A percentile compares a stretch with the other conserved stretches of the same genome.
These are phyloP conservation scores for Intellagama lesueurii DNA, from an alignment of 2,797 vertebrate genomes.

Conservation along the genomic window DNA sequence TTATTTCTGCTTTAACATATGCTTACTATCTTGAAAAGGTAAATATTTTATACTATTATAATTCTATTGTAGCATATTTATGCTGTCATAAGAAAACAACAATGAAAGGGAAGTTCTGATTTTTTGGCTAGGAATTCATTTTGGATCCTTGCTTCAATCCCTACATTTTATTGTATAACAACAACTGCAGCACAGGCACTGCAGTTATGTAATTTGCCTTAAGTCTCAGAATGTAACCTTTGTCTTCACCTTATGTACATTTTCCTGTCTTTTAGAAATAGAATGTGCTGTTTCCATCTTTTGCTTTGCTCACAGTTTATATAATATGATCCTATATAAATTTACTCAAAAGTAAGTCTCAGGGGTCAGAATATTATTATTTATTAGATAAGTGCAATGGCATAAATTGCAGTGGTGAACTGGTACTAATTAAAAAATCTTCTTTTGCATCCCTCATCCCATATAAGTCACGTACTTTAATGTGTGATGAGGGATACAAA, in stretches of 20 bases:
- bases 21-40: conserved; percentile 93
- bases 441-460: no score
- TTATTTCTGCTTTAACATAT: conserved; percentile 88
- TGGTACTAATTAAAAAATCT: no score
- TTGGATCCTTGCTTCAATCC: neutral
- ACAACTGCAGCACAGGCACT: neutral
- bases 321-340: neutral
- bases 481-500: no score
- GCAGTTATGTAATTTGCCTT: neutral
- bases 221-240: neutral
- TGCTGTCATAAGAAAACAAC: neutral
- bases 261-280: neutral
- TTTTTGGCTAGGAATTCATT: neutral
- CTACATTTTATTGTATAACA: neutral
- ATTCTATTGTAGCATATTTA: neutral
- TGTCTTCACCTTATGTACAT: neutral
- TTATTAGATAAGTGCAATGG: neutral
- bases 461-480: no score
- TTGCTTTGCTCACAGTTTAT: neutral
- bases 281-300: neutral
- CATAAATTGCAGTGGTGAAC: neutral
- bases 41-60: conserved; percentile 45
- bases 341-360: neutral
- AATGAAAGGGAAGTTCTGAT: neutral
- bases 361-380: no score